Conservation (phyloP, 2,888 invertebrate species). For the Lasioglossum oenotherae region DNA sequence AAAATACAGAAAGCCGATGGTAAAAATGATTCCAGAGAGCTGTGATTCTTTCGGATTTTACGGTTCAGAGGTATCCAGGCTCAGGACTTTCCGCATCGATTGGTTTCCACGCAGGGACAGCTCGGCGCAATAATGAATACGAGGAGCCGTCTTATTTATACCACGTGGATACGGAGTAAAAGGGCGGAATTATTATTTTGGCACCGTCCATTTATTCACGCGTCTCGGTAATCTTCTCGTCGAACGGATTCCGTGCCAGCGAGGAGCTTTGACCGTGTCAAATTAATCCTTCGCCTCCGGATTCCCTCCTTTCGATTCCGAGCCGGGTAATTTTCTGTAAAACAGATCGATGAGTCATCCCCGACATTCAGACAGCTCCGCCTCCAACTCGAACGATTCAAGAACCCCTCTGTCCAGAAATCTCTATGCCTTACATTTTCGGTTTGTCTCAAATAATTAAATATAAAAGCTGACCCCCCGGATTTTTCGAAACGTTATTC, state of each 20-base stretch:
- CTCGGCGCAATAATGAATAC: slow-evolving; percentile 59
- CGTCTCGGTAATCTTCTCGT: slow-evolving; percentile 23
- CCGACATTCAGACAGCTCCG: not conserved
- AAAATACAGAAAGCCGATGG: slow-evolving; percentile 63
- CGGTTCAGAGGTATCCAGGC: slow-evolving; percentile 60
- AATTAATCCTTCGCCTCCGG: slow-evolving; percentile 27
- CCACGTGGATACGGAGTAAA: slow-evolving; percentile 42
- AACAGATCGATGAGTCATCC: slow-evolving; percentile 3
- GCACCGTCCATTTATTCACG: slow-evolving; percentile 45
- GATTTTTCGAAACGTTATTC: not conserved
- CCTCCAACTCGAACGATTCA: not conserved
- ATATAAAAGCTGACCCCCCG: not conserved
- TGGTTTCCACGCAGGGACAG: slow-evolving; percentile 40
- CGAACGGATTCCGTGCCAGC: slow-evolving; percentile 7
- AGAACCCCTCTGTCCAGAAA: no score
- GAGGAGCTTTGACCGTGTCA: not conserved
- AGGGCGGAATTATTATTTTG: slow-evolving; percentile 55
- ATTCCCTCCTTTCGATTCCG: slow-evolving; percentile 4
- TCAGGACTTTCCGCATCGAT: slow-evolving; percentile 62
- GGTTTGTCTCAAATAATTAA: not conserved
- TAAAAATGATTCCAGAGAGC: slow-evolving; percentile 67
- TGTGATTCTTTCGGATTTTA: slow-evolving; percentile 80
- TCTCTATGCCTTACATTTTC: not conserved
- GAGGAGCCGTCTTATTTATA: slow-evolving; percentile 48
- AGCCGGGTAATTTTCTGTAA: slow-evolving; percentile 1